Evolutionary conservation across 2,113 vertebrate species (phyloP), one percentile per base, ranked within the genome.

Genomic region (Lathamus discolor): DNA sequence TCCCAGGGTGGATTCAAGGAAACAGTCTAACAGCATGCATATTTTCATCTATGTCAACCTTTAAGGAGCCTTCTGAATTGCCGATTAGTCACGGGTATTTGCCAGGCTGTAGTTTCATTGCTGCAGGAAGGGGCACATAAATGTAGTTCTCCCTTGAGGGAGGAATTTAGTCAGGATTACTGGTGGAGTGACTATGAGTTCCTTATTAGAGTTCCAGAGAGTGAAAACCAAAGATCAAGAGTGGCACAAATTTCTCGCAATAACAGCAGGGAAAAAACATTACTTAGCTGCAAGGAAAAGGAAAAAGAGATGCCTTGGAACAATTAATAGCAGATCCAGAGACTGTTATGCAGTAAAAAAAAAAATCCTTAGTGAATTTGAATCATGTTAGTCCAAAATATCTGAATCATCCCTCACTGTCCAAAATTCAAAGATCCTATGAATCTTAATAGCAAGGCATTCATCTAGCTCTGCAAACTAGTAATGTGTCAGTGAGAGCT

Each of bases 31-130:
- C 4, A 28, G 2, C 10, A 43, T 43, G 17, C 6, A 16, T 1
- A 13, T 76, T 92, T 78, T 90, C 76, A 14, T 64, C 11, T 57
- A 73, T 64, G 13, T 37, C 22, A 73, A 11, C 12, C 12, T 88
- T 43, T 61, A 68, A 61, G 15, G 11, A 61, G 2, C 2, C 13
- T 67, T 94, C 35, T 72, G 66, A 68, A 8, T 44, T 80, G 17
- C 12, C 0, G 0, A 25, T 39, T 43, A 43, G 16, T 11, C 55
- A 17, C 0, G 1, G 15, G 4, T 66, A 57, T 57, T 78, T 85
- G 1, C 35, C 52, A 70, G 37, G 27, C 10, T 8, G 6, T 25
- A 20, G 19, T 62, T 88, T 62, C 13, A 16, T 28, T 74, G 25
- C 31, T 86, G 28, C 22, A 67, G 49, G 28, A 44, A 54, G 13